phyloP scores from a whole-genome alignment of 2,797 vertebrate genomes.

The Echiichthys vipera region DNA sequence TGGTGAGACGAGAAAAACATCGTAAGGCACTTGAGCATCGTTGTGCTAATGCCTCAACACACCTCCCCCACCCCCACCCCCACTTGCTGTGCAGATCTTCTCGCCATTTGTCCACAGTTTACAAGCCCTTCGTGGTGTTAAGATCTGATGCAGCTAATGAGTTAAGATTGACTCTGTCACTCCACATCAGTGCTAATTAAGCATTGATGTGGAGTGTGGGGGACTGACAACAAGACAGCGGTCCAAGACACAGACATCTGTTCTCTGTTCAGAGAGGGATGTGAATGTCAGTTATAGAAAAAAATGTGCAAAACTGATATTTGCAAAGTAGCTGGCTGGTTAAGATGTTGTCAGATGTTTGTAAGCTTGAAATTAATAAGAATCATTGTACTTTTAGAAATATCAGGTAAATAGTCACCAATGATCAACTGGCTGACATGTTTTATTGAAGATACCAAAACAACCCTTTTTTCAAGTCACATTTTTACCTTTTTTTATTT shows the following conservation, averaged over 20 bases:
- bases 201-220: slow-evolving; percentile 19
- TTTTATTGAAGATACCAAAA: not conserved
- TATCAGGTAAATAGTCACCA: not conserved
- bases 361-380: slow-evolving; percentile 13
- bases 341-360: slow-evolving; percentile 29
- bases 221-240: slow-evolving; percentile 29
- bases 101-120: slow-evolving; percentile 36
- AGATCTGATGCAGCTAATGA: slow-evolving; percentile 45
- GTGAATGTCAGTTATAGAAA: slow-evolving; percentile 20
- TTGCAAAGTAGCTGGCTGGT: slow-evolving; percentile 35
- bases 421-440: too few relatives aligned
- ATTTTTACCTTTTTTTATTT: too few relatives aligned
- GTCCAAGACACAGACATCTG: slow-evolving; percentile 55
- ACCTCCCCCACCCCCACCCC: not conserved
- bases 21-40: slow-evolving; percentile 18
- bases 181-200: slow-evolving; percentile 55
- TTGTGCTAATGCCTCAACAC: not conserved
- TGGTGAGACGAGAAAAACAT: slow-evolving; percentile 58
- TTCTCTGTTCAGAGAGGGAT: slow-evolving; percentile 40
- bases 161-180: slow-evolving; percentile 42
- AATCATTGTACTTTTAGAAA: not conserved
- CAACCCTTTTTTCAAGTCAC: too few relatives aligned
- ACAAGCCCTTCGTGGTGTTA: slow-evolving; percentile 29
- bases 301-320: slow-evolving; percentile 22
- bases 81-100: not conserved